These are phyloP conservation scores for Odontothrips loti DNA, from an alignment of 2,888 invertebrate genomes.

Conservation along the genomic window DNA sequence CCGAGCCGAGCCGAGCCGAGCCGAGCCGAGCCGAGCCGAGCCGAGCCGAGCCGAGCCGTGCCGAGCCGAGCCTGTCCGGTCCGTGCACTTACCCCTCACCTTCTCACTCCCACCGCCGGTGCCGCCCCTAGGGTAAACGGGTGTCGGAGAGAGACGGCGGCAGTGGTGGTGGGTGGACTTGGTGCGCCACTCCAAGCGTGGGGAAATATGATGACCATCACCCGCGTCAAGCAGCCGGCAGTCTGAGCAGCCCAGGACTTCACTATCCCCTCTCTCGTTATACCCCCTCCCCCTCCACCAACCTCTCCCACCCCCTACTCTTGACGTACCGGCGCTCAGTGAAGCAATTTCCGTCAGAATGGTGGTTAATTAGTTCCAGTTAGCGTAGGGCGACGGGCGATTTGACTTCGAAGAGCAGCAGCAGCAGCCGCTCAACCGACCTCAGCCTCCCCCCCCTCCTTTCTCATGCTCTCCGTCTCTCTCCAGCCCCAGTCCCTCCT, in stretches of 20 bases:
- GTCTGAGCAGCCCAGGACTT: background rate
- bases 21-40: too few relatives aligned
- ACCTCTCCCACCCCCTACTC: background rate
- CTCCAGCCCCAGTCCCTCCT: background rate
- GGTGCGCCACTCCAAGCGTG: background rate
- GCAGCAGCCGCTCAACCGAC: background rate
- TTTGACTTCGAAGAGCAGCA: conserved; percentile 22
- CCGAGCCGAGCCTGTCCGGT: too few relatives aligned
- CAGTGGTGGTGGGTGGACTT: background rate
- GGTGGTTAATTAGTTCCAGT: conserved; percentile 23
- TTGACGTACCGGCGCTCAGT: background rate
- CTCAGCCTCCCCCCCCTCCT: background rate
- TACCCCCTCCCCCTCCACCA: background rate
- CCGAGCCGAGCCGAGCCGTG: too few relatives aligned
- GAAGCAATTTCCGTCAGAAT: conserved; percentile 23
- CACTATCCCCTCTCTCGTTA: background rate
- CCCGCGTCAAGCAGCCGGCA: background rate
- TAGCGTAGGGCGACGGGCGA: conserved; percentile 18
- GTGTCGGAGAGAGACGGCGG: background rate
- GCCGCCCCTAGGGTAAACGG: background rate
- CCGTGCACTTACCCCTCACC: too few relatives aligned
- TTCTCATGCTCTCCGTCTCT: background rate
- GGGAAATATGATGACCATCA: background rate
- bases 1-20: too few relatives aligned
- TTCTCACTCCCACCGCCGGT: too few relatives aligned